A percentile compares a stretch with the other conserved stretches of the same genome.
These are phyloP conservation scores for Mythimna vitellina DNA, from an alignment of 2,888 invertebrate species.

Conservation along the genomic window DNA sequence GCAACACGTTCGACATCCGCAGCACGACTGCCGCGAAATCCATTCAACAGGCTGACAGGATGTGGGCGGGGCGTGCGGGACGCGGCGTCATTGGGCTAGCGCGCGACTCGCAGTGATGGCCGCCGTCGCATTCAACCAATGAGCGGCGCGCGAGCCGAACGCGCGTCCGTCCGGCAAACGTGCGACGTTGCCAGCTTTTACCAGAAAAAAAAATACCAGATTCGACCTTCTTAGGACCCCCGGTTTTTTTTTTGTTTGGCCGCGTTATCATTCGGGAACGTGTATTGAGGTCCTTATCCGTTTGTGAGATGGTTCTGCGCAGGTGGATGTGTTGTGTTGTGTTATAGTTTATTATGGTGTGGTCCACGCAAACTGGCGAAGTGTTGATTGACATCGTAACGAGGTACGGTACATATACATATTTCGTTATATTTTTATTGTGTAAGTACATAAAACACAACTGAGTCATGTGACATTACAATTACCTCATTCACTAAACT, in stretches of 20 bases:
- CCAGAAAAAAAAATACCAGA: constrained; percentile 89
- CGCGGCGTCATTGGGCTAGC: constrained; percentile 86
- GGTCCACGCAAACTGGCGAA: constrained; percentile 88
- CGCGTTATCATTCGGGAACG: constrained; percentile 89
- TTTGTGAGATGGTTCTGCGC: constrained; percentile 84
- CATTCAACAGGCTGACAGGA: constrained; percentile 88
- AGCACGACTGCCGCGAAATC: constrained; percentile 84
- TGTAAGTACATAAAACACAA: constrained; percentile 60
- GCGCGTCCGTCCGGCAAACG: constrained; percentile 86
- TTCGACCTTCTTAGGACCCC: constrained; percentile 90
- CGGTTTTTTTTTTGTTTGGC: constrained; percentile 89
- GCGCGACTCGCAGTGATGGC: constrained; percentile 85
- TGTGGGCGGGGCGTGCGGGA: constrained; percentile 90
- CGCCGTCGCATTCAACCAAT: constrained; percentile 89
- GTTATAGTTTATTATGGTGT: constrained; percentile 88
- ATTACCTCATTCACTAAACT: constrained; percentile 67
- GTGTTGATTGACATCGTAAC: constrained; percentile 88
- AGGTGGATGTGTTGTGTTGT: constrained; percentile 85
- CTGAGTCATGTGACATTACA: constrained; percentile 72
- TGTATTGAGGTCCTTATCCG: constrained; percentile 86
- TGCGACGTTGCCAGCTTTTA: constrained; percentile 89
- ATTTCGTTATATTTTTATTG: constrained; percentile 65
- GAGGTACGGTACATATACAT: constrained; percentile 79
- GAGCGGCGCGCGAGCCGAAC: constrained; percentile 87
- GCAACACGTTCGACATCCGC: constrained; percentile 70